Conservation (phyloP, 2,113 vertebrate species). For the Peromyscus leucopus region DNA sequence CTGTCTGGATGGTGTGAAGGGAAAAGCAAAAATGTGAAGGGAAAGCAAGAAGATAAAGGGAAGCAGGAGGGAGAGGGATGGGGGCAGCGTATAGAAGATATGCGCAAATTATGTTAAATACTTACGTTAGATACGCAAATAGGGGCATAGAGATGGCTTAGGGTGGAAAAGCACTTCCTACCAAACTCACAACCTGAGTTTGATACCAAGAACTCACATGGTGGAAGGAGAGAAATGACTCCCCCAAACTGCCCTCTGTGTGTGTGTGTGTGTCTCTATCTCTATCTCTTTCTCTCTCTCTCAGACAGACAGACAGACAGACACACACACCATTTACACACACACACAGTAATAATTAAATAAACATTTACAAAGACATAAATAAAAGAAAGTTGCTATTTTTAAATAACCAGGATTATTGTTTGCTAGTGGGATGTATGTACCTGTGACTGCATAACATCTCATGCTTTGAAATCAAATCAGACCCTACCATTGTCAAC, state of each 20-base stretch:
- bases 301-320: background rate
- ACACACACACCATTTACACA: background rate
- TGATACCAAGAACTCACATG: background rate
- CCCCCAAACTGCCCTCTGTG: background rate
- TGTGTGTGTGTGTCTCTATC: too few species aligned
- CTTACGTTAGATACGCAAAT: background rate
- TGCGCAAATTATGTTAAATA: background rate
- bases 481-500: background rate
- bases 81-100: too few species aligned
- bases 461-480: conserved; percentile 25
- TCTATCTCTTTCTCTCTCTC: too few species aligned
- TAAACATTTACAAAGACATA: background rate
- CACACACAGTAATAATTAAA: background rate
- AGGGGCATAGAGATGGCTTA: background rate
- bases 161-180: background rate
- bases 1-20: background rate
- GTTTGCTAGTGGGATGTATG: background rate
- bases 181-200: background rate
- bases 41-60: background rate
- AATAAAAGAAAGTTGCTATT: background rate
- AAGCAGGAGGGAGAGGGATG: too few species aligned
- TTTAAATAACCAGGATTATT: background rate
- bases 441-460: background rate
- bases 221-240: background rate
- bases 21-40: background rate